Base-by-base conservation (phyloP, 2,797 vertebrate genomes). In the Halcyon smyrnensis region DNA sequence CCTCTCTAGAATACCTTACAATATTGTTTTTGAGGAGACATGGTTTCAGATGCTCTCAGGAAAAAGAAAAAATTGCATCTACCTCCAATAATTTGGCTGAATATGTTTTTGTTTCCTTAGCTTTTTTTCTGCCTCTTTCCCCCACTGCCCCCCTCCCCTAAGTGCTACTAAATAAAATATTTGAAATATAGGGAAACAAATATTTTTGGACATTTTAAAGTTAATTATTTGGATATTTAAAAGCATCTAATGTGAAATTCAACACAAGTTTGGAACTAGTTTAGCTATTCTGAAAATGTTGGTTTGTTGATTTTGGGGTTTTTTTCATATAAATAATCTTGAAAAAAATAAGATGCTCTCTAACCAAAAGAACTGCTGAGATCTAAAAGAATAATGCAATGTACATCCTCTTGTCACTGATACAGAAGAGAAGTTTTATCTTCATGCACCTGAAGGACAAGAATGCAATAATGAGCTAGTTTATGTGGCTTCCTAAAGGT, bases 121-220 rank as follows among this genome's bases (percentile, higher is more conserved):
- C 2, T 41, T 32, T 18, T 18, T 27, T 59, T 59, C 27, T 51
- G 50, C 21, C 5, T 16, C 30, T 54, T 20, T 28, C 15, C 15
- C 50, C 15, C 25, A 9, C 25, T 28, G 5, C 50, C 14, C 2
- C 8, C 1, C 10, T 0, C 18, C 3, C 0, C 0, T 4, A 34
- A 41, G 1, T 56, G 8, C 3, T 70, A 48, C 9, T 34, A 50
- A 85, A 59, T 25, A n/a, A 73, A 76, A 63, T 1, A 5, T 43
- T 36, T 86, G 11, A 28, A 71, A 50, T 45, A 76, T 2, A 46
- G 12, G 4, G 12, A 56, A 93, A 67, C 2, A 45, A 70, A 7
- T 46, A n/a, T 74, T 37, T 82, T 45, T 17, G 13, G 1, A 4
- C 74, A 43, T 63, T 67, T 79, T 41, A 18, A 74, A 53, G n/a